phyloP scores from a whole-genome alignment of 2,797 vertebrate genomes.

The Hydrophis major region DNA sequence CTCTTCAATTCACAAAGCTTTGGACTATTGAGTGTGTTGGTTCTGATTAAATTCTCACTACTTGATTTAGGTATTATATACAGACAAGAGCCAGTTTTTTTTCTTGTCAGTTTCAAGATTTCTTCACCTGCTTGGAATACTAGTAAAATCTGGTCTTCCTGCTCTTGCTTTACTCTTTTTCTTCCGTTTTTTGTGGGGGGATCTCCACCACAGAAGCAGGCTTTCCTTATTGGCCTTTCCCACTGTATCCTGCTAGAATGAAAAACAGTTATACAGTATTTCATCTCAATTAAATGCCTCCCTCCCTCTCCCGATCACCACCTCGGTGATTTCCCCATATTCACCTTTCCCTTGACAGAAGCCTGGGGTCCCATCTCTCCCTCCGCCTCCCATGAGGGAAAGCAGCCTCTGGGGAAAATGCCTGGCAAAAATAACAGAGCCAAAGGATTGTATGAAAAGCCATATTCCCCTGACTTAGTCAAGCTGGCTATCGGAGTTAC shows the following conservation, averaged over 20 bases:
- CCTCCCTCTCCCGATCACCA: constrained; percentile 73
- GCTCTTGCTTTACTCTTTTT: constrained; percentile 71
- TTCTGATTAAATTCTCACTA: neutral
- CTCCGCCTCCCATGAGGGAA: constrained; percentile 75
- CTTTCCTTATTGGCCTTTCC: constrained; percentile 66
- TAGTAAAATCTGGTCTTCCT: constrained; percentile 67
- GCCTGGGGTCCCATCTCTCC: constrained; percentile 74
- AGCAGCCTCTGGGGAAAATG: constrained; percentile 74
- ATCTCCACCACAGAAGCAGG: constrained; percentile 71
- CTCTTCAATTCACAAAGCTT: constrained; percentile 14
- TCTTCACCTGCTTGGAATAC: constrained; percentile 62
- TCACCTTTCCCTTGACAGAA: constrained; percentile 75
- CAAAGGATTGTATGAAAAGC: constrained; percentile 75
- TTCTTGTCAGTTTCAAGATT: constrained; percentile 22
- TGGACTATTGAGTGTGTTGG: neutral
- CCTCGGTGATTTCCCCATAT: constrained; percentile 73
- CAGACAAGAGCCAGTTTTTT: neutral
- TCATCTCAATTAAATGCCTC: constrained; percentile 70
- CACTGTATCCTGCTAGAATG: constrained; percentile 65
- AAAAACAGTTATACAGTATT: constrained; percentile 65
- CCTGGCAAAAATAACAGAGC: constrained; percentile 75
- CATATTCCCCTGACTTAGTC: constrained; percentile 71
- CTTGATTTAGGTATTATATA: constrained; percentile 21
- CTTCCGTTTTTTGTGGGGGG: constrained; percentile 67
- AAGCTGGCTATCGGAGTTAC: constrained; percentile 68